Evolutionary conservation across 2,797 vertebrate genomes (phyloP).

Genomic region (Ctenosaura bakeri): DNA sequence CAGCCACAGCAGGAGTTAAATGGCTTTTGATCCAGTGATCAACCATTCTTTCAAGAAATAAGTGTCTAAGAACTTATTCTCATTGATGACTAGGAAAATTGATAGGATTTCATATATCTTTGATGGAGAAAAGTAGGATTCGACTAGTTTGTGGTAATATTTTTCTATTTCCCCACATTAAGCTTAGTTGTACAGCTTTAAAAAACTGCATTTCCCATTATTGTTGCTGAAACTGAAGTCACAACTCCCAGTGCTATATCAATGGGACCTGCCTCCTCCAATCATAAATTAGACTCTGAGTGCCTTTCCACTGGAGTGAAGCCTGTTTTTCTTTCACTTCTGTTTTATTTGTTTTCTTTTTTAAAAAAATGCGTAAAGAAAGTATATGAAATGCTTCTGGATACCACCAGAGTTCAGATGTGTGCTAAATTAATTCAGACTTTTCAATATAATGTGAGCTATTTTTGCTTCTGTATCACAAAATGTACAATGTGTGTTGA

Average conservation of each 20-base stretch:
- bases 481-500: slow-evolving; percentile 30
- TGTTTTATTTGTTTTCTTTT: not conserved
- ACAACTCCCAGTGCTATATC: slow-evolving; percentile 16
- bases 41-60: too few species aligned
- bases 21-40: too few species aligned
- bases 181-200: slow-evolving; percentile 37
- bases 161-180: not conserved
- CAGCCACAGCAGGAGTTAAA: too few species aligned
- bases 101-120: too few species aligned
- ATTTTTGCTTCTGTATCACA: not conserved
- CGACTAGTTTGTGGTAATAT: not conserved
- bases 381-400: slow-evolving; percentile 12
- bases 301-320: not conserved
- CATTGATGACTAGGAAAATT: not conserved
- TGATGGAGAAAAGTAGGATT: not conserved
- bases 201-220: slow-evolving; percentile 14
- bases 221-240: slow-evolving; percentile 15
- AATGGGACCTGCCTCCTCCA: slow-evolving; percentile 35
- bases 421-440: slow-evolving; percentile 21
- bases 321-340: slow-evolving; percentile 10
- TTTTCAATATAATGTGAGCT: not conserved
- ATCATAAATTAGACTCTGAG: slow-evolving; percentile 26
- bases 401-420: not conserved
- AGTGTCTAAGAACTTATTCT: not conserved
- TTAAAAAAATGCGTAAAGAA: not conserved